Conservation (phyloP, 2,797 vertebrate genomes). For the Yasuhikotakia modesta region DNA sequence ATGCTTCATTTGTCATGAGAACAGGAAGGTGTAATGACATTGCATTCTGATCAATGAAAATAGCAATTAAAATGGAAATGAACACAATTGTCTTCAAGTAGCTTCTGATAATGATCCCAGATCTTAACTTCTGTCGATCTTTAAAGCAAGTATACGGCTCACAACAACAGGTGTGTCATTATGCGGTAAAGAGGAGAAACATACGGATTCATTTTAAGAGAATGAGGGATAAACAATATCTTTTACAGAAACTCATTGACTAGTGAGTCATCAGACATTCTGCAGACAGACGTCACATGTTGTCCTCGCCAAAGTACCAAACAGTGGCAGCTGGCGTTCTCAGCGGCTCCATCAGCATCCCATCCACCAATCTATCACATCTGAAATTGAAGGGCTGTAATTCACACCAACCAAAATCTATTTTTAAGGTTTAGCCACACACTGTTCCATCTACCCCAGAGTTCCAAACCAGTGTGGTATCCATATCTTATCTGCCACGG, state of each 20-base stretch:
- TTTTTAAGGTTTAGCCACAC: constrained; percentile 59
- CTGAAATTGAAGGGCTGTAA: constrained; percentile 39
- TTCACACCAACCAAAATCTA: constrained; percentile 40
- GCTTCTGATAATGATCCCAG: not conserved
- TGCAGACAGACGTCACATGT: constrained; percentile 8
- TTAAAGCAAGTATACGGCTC: not conserved
- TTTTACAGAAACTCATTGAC: constrained; percentile 16
- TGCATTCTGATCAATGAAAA: constrained; percentile 13
- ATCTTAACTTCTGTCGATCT: not conserved
- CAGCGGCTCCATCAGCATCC: constrained; percentile 37
- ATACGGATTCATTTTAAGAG: not conserved
- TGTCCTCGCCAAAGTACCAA: constrained; percentile 36
- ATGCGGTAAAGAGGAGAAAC: not conserved
- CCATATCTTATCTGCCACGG: constrained; percentile 63
- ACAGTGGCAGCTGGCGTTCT: constrained; percentile 45
- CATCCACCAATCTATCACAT: constrained; percentile 42
- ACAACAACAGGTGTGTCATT: not conserved
- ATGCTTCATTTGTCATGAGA: too few species aligned
- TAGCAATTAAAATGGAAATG: not conserved
- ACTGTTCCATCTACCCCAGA: constrained; percentile 58
- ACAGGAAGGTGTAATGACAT: not conserved
- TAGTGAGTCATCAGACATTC: constrained; percentile 12
- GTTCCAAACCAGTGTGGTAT: constrained; percentile 63
- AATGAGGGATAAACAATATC: not conserved
- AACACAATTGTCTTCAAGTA: constrained; percentile 1